Evolutionary conservation across 2,888 invertebrate genomes (phyloP).

Genomic region (Beris chalybata): DNA sequence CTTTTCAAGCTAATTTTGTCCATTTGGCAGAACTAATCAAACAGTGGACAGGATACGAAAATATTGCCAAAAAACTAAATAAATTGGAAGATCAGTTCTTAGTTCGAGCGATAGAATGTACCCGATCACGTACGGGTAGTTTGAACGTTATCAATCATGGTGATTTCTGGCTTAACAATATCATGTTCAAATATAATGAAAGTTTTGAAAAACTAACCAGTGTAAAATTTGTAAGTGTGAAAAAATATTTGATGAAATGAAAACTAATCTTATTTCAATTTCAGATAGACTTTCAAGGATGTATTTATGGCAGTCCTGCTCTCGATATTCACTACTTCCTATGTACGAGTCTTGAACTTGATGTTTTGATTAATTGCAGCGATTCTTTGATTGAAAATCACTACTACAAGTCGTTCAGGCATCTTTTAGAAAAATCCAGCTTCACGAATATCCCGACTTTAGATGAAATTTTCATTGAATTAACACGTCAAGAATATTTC

Average conservation of each 20-base stretch:
- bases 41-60: constrained; percentile 49
- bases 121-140: not conserved
- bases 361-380: constrained; percentile 46
- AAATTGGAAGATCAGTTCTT: constrained; percentile 49
- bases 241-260: not conserved
- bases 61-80: constrained; percentile 48
- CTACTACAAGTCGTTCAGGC: constrained; percentile 16
- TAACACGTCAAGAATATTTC: constrained; percentile 48
- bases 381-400: constrained; percentile 44
- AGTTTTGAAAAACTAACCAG: not conserved
- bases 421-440: not conserved
- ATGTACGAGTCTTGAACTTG: constrained; percentile 50
- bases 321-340: constrained; percentile 56
- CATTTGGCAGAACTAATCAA: constrained; percentile 45
- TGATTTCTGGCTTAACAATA: constrained; percentile 55
- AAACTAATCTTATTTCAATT: not conserved
- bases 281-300: constrained; percentile 55
- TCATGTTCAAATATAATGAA: constrained; percentile 52
- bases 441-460: constrained; percentile 43
- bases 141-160: constrained; percentile 53
- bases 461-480: constrained; percentile 47
- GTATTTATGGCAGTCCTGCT: constrained; percentile 52
- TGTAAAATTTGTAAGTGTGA: constrained; percentile 19
- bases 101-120: constrained; percentile 36
- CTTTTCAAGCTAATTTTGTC: not conserved